Percentiles rank a stretch among this genome's conserved stretches.
Evolutionary conservation across 2,888 invertebrate genomes (phyloP).

Genomic region (Pogonocherus hispidulus): DNA sequence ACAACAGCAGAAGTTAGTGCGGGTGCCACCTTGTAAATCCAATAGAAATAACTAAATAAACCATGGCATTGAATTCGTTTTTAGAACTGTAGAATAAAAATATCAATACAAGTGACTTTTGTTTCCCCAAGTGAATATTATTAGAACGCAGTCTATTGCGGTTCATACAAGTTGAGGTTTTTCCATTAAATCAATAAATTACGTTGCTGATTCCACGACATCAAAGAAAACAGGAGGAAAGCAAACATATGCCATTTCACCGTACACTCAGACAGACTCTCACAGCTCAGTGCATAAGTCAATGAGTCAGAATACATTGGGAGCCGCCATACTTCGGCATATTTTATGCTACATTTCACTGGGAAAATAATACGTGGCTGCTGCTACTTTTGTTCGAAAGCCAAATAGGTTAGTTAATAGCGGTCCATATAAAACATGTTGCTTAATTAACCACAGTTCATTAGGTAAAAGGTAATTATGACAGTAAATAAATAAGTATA

Average conservation of each 20-base stretch:
- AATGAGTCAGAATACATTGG: slow-evolving; percentile 24
- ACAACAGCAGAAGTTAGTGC: no score
- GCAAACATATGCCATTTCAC: slow-evolving; percentile 12
- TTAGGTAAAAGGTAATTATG: no score
- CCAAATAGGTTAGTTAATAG: background rate
- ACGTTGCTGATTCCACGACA: background rate
- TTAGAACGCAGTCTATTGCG: no score
- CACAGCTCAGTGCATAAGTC: slow-evolving; percentile 31
- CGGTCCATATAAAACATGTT: background rate
- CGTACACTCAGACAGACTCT: slow-evolving; percentile 3
- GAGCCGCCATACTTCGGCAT: background rate
- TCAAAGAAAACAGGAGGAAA: slow-evolving; percentile 8
- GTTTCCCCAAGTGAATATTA: no score
- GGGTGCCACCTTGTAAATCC: no score
- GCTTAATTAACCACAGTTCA: background rate
- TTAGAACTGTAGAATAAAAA: no score
- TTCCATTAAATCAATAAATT: no score
- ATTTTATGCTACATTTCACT: slow-evolving; percentile 10
- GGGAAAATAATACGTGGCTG: background rate
- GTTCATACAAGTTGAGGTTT: no score
- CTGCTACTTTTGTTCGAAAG: background rate
- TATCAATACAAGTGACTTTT: no score
- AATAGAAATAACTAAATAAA: no score
- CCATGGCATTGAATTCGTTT: no score
- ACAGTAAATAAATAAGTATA: no score